Percentiles rank a stretch among this genome's conserved stretches.
These are phyloP conservation scores for Chelon auratus DNA, from an alignment of 2,797 vertebrate genomes.

Conservation along the genomic window DNA sequence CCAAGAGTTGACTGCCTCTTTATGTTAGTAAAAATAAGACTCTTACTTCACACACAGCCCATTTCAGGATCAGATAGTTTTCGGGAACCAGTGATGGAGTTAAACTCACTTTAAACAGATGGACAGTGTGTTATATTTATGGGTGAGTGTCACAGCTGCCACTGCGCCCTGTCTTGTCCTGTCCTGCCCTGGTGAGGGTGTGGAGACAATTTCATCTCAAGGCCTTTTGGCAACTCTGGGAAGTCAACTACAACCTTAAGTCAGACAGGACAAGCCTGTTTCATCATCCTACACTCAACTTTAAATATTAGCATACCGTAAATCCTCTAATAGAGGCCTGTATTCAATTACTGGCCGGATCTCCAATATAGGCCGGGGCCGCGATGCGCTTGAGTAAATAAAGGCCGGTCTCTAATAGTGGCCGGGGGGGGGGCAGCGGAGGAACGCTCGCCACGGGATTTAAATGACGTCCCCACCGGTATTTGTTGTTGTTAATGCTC, in stretches of 20 bases:
- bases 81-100: neutral
- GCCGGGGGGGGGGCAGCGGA: no score
- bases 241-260: neutral
- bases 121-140: neutral
- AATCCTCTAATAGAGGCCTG: no score
- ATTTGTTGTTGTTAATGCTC: no score
- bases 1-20: neutral
- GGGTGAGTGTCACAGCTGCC: constrained; percentile 20
- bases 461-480: no score
- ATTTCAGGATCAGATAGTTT: neutral
- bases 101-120: neutral
- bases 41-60: neutral
- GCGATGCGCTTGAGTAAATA: no score
- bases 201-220: constrained; percentile 14
- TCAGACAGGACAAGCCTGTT: constrained; percentile 4
- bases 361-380: no score
- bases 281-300: neutral
- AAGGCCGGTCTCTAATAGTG: no score
- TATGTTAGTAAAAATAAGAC: neutral
- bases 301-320: neutral
- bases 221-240: neutral
- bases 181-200: constrained; percentile 18
- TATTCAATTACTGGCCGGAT: no score
- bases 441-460: no score
- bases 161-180: constrained; percentile 21